These are phyloP conservation scores for Hyphantria cunea DNA, from an alignment of 1,140 invertebrate genomes.

Conservation along the genomic window DNA sequence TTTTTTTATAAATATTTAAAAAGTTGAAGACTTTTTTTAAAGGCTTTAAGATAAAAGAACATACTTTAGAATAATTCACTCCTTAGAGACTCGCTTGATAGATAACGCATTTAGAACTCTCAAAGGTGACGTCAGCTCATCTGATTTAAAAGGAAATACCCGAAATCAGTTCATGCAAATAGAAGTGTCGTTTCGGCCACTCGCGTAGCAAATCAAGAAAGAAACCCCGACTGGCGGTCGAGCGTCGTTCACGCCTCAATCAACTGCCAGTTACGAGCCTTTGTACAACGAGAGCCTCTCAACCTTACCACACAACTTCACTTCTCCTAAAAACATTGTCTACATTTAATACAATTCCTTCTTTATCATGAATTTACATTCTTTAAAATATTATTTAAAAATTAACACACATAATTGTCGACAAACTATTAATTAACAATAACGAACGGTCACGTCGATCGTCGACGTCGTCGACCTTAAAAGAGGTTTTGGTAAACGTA, in stretches of 20 bases:
- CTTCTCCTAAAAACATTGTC: slow-evolving; percentile 45
- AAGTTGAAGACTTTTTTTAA: no score
- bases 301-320: slow-evolving; percentile 49
- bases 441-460: no score
- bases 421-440: no score
- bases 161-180: slow-evolving; percentile 72
- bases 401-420: no score
- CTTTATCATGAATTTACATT: not conserved
- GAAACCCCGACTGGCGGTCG: slow-evolving; percentile 68
- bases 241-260: slow-evolving; percentile 78
- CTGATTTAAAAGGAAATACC: slow-evolving; percentile 53
- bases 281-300: slow-evolving; percentile 64
- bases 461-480: no score
- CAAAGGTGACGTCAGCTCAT: slow-evolving; percentile 20
- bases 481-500: no score
- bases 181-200: slow-evolving; percentile 74
- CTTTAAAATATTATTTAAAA: no score
- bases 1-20: no score
- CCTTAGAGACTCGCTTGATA: no score
- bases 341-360: slow-evolving; percentile 12
- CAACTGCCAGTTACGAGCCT: slow-evolving; percentile 73
- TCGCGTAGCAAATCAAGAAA: slow-evolving; percentile 77
- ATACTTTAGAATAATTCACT: no score
- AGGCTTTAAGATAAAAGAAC: no score
- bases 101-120: slow-evolving; percentile 14